These are phyloP conservation scores for Hydractinia echinata DNA, from an alignment of 30 jellyfish, hydroid and myxozoan species.

Conservation along the genomic window DNA sequence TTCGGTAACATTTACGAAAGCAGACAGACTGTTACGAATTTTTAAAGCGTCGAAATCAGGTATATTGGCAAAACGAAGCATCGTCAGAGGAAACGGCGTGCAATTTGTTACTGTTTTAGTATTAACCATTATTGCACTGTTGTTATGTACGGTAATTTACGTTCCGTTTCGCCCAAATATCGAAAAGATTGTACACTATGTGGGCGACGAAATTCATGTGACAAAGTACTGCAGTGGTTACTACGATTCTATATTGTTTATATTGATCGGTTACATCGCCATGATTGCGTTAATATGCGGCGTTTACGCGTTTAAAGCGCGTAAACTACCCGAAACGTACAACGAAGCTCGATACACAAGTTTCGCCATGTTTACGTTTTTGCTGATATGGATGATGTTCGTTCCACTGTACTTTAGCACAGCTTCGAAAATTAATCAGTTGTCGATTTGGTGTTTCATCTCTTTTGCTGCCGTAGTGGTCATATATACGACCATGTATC, in stretches of 20 bases:
- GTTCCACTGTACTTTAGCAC: constrained; percentile 82
- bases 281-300: constrained; percentile 80
- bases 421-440: constrained; percentile 33
- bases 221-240: constrained; percentile 67
- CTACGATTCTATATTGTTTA: constrained; percentile 40
- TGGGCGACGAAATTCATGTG: constrained; percentile 19
- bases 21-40: constrained; percentile 87
- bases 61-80: constrained; percentile 59
- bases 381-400: constrained; percentile 78
- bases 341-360: constrained; percentile 97
- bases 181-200: not conserved
- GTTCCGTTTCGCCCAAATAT: constrained; percentile 64
- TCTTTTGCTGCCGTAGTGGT: constrained; percentile 58
- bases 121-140: constrained; percentile 54
- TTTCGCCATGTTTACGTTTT: constrained; percentile 89
- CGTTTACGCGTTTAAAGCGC: constrained; percentile 89
- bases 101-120: constrained; percentile 76
- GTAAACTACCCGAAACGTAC: constrained; percentile 88
- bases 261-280: constrained; percentile 58
- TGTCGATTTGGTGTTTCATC: constrained; percentile 43
- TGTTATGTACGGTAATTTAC: constrained; percentile 45
- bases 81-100: constrained; percentile 67
- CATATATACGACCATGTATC: constrained; percentile 48
- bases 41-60: constrained; percentile 86
- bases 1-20: constrained; percentile 96